These are phyloP conservation scores for Opisthograptis luteolata DNA, from an alignment of 2,888 invertebrate genomes.

Conservation along the genomic window DNA sequence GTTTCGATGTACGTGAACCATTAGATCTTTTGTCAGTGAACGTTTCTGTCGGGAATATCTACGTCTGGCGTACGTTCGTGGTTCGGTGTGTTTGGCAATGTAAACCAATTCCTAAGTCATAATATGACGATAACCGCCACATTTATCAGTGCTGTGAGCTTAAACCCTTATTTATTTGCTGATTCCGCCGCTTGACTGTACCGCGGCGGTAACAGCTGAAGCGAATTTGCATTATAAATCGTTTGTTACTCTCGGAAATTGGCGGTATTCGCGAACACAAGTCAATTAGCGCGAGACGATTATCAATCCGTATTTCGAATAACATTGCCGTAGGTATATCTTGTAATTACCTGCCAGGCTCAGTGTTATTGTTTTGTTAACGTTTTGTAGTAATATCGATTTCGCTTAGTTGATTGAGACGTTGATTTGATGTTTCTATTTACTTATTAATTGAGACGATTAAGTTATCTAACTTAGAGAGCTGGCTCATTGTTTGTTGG, in stretches of 20 bases:
- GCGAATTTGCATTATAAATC: conserved; percentile 66
- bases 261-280: conserved; percentile 44
- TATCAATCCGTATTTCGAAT: conserved; percentile 51
- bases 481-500: too few relatives aligned
- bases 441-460: too few relatives aligned
- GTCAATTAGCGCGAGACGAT: conserved; percentile 55
- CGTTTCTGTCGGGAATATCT: too few relatives aligned
- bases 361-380: conserved; percentile 9
- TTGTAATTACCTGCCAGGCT: conserved; percentile 16
- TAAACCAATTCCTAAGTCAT: too few relatives aligned
- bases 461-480: too few relatives aligned
- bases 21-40: too few relatives aligned
- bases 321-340: not conserved
- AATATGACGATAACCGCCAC: too few relatives aligned
- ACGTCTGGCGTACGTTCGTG: too few relatives aligned
- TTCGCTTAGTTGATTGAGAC: not conserved
- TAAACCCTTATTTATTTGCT: conserved; percentile 49
- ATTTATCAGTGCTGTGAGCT: conserved; percentile 8
- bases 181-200: conserved; percentile 41
- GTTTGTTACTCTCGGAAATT: conserved; percentile 26
- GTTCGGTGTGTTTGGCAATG: too few relatives aligned
- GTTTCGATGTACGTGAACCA: too few relatives aligned
- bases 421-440: not conserved
- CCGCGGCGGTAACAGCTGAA: conserved; percentile 59
- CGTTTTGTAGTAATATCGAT: not conserved